Evolutionary conservation across 1,140 invertebrate species (phyloP).

Genomic region (Cydia splendana): DNA sequence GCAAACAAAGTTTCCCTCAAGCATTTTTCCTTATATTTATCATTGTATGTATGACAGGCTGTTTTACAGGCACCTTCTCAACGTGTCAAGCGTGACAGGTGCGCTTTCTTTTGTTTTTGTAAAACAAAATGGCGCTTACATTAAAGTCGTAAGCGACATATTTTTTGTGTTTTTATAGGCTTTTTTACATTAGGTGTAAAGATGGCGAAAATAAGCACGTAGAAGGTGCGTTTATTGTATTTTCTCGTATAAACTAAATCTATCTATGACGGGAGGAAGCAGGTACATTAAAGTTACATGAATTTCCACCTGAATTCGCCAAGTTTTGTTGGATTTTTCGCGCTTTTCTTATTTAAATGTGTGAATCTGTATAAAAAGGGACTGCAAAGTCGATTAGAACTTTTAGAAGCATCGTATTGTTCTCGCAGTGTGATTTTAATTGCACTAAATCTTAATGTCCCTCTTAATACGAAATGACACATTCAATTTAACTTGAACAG

Average conservation of each 20-base stretch:
- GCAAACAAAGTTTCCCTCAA: conserved; percentile 7
- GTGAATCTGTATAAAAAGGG: too few relatives aligned
- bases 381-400: too few relatives aligned
- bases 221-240: conserved; percentile 4
- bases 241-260: conserved; percentile 11
- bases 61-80: conserved; percentile 3
- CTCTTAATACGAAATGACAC: too few relatives aligned
- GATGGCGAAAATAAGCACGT: conserved; percentile 9
- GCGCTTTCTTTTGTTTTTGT: conserved; percentile 4
- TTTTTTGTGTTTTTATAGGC: neutral
- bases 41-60: conserved; percentile 16
- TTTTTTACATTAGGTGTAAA: neutral
- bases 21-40: conserved; percentile 17
- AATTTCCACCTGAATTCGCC: neutral
- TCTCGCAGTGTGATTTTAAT: too few relatives aligned
- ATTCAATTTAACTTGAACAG: too few relatives aligned
- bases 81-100: neutral
- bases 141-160: neutral
- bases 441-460: too few relatives aligned
- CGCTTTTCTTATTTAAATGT: too few relatives aligned
- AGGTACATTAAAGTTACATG: neutral
- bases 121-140: neutral
- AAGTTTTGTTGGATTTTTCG: neutral
- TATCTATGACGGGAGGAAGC: neutral
- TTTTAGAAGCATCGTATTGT: too few relatives aligned